Conservation (phyloP, 2,888 invertebrate genomes). For the Melanotus villosus region DNA sequence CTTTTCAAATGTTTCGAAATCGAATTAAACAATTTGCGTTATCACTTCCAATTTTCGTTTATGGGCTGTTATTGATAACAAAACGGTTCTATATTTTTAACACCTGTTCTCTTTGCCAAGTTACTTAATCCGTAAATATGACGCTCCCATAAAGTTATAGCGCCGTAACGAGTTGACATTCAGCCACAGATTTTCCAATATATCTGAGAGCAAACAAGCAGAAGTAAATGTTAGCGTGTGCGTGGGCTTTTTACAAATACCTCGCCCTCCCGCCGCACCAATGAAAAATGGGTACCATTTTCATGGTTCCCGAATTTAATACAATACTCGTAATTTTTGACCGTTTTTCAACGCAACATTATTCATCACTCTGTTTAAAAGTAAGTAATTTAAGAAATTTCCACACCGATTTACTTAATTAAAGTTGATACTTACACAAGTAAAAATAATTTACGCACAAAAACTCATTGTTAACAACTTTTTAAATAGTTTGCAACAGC, state of each 20-base stretch:
- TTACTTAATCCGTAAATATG: constrained; percentile 8
- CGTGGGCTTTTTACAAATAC: constrained; percentile 27
- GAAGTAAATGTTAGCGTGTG: constrained; percentile 25
- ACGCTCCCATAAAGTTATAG: constrained; percentile 23
- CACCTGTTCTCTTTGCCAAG: background rate
- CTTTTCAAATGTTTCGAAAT: too few relatives aligned
- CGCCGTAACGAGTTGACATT: constrained; percentile 32
- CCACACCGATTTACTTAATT: background rate
- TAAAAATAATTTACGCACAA: background rate
- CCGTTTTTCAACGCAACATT: background rate
- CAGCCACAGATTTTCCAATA: constrained; percentile 36
- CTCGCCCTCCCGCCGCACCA: constrained; percentile 1
- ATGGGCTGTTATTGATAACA: background rate
- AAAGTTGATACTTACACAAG: constrained; percentile 7
- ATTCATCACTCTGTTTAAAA: background rate
- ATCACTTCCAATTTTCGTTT: background rate
- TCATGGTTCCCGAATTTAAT: constrained; percentile 14
- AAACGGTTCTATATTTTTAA: background rate
- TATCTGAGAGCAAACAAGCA: constrained; percentile 26
- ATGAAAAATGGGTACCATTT: constrained; percentile 25
- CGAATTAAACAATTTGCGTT: background rate
- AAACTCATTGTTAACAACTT: constrained; percentile 19
- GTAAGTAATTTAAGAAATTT: background rate
- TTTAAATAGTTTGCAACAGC: constrained; percentile 23
- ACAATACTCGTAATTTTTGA: constrained; percentile 8